Evolutionary conservation across 2,797 vertebrate species (phyloP).

Genomic region (Lagocephalus sceleratus): DNA sequence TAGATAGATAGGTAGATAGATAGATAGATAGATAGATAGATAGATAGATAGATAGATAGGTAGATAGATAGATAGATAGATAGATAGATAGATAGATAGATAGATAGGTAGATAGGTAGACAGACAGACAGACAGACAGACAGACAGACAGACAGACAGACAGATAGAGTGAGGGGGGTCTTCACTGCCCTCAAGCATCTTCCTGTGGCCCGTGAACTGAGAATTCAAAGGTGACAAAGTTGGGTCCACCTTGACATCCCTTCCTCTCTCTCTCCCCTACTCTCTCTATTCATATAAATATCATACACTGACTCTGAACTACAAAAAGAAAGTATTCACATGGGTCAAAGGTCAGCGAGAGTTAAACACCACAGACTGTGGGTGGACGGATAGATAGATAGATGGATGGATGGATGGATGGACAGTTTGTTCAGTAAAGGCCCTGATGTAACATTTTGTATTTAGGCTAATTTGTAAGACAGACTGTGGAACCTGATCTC

Average conservation of each 20-base stretch:
- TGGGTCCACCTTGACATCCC: constrained; percentile 31
- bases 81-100: too few species aligned
- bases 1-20: too few species aligned
- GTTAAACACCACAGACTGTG: too few species aligned
- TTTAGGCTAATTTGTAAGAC: too few species aligned
- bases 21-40: constrained; percentile 24
- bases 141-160: constrained; percentile 21
- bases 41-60: constrained; percentile 5
- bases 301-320: constrained; percentile 20
- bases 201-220: constrained; percentile 54
- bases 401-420: too few species aligned
- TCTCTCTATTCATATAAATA: not conserved
- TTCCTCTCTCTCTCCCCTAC: not conserved
- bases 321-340: constrained; percentile 30
- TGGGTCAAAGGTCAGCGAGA: constrained; percentile 37
- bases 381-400: too few species aligned
- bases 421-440: too few species aligned
- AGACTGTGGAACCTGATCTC: constrained; percentile 29
- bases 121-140: constrained; percentile 1
- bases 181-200: constrained; percentile 27
- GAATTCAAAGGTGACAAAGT: constrained; percentile 37
- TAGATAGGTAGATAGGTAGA: too few species aligned
- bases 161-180: constrained; percentile 26
- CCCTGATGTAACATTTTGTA: too few species aligned
- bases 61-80: too few species aligned